These are phyloP conservation scores for Halcyon leucocephala DNA, from an alignment of 2,797 vertebrate genomes.

Conservation along the genomic window DNA sequence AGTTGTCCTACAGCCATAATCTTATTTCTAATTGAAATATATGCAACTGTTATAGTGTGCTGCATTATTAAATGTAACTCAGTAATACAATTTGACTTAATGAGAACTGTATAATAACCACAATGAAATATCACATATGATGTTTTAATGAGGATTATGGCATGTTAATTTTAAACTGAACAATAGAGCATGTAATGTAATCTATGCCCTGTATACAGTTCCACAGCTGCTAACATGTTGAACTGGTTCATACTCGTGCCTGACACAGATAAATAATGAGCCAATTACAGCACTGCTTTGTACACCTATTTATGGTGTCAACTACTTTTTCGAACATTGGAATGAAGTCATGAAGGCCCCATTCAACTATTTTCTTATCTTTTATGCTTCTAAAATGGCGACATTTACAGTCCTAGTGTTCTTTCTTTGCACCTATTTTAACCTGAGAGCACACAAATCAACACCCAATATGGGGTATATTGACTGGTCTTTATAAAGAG, in stretches of 20 bases:
- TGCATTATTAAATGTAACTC: slow-evolving; percentile 63
- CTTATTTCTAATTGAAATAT: slow-evolving; percentile 27
- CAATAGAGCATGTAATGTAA: slow-evolving; percentile 49
- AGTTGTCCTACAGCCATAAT: slow-evolving; percentile 18
- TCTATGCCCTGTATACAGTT: slow-evolving; percentile 31
- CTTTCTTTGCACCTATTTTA: neutral
- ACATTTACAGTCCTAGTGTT: neutral
- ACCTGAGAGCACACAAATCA: neutral
- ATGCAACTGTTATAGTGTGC: neutral
- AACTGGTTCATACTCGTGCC: neutral
- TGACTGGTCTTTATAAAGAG: neutral
- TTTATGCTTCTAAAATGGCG: neutral
- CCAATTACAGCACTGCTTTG: neutral
- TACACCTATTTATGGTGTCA: neutral
- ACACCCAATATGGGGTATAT: neutral
- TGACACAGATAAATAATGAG: neutral
- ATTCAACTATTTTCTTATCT: neutral
- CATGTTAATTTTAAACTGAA: slow-evolving; percentile 68
- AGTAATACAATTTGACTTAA: slow-evolving; percentile 51
- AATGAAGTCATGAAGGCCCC: neutral
- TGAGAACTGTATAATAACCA: slow-evolving; percentile 49
- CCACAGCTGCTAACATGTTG: slow-evolving; percentile 18
- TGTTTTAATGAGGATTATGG: slow-evolving; percentile 70
- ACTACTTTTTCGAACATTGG: neutral
- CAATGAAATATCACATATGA: slow-evolving; percentile 64